Percentiles rank a stretch among this genome's conserved stretches.
These are phyloP conservation scores for Corella eumyota DNA, from an alignment of 23 tunicate genomes.

Conservation along the genomic window DNA sequence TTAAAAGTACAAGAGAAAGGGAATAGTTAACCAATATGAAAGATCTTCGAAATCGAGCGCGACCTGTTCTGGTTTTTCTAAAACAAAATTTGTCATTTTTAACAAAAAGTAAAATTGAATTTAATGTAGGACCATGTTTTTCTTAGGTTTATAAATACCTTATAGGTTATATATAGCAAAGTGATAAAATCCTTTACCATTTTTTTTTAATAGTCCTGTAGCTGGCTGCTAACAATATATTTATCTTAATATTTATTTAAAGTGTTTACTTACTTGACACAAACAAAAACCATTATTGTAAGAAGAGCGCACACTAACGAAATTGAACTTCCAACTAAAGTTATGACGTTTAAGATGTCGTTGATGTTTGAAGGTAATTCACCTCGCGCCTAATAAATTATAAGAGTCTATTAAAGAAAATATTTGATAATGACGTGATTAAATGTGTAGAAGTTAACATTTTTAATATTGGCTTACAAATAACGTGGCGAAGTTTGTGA, in stretches of 20 bases:
- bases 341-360: conserved; percentile 10
- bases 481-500: conserved; percentile 27
- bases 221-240: too few species aligned
- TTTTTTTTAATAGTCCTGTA: too few species aligned
- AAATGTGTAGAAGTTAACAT: too few species aligned
- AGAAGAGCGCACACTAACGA: conserved; percentile 5
- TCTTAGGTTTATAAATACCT: too few species aligned
- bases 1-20: conserved; percentile 1
- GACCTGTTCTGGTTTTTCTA: neutral
- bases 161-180: too few species aligned
- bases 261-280: conserved; percentile 4
- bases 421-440: neutral
- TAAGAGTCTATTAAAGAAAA: neutral
- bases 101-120: too few species aligned
- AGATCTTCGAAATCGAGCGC: neutral
- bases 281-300: conserved; percentile 1
- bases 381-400: too few species aligned
- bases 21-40: conserved; percentile 8
- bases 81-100: too few species aligned
- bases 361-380: too few species aligned
- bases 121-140: too few species aligned
- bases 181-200: too few species aligned
- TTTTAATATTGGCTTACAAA: neutral
- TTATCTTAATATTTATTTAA: too few species aligned
- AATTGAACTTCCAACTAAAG: conserved; percentile 13